Percentiles rank a stretch among this genome's conserved stretches.
Evolutionary conservation across 2,113 vertebrate genomes (phyloP).

Genomic region (Ovis canadensis): DNA sequence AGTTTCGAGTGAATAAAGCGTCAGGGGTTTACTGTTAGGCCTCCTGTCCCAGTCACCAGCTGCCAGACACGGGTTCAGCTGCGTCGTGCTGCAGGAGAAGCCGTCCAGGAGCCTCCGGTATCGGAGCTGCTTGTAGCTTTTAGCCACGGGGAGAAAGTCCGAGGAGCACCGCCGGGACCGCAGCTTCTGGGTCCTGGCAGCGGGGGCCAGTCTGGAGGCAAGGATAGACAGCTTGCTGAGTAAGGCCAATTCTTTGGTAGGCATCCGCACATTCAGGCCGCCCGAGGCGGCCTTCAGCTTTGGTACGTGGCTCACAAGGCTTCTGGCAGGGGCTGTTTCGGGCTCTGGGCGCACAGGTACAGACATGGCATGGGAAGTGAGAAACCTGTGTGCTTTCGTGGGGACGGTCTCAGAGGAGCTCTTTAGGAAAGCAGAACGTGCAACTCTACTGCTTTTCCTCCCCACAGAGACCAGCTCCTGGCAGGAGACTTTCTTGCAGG

Average conservation of each 20-base stretch:
- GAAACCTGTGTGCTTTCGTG: constrained; percentile 51
- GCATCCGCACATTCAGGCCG: constrained; percentile 63
- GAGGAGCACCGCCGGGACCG: constrained; percentile 54
- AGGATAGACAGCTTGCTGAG: constrained; percentile 77
- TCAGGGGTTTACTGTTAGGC: constrained; percentile 72
- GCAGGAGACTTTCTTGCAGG: constrained; percentile 66
- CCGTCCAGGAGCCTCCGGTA: constrained; percentile 76
- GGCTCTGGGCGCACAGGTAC: not conserved
- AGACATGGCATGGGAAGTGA: constrained; percentile 5
- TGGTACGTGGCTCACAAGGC: constrained; percentile 16
- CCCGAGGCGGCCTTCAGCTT: constrained; percentile 65
- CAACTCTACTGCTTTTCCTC: constrained; percentile 44
- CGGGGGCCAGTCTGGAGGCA: constrained; percentile 73
- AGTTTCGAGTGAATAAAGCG: constrained; percentile 75
- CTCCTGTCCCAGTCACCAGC: constrained; percentile 71
- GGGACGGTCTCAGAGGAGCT: constrained; percentile 21
- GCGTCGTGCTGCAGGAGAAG: constrained; percentile 74
- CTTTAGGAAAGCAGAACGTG: constrained; percentile 48
- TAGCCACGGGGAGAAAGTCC: constrained; percentile 69
- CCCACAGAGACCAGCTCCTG: not conserved
- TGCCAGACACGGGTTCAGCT: constrained; percentile 69
- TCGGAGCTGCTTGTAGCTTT: constrained; percentile 63
- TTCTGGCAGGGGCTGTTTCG: constrained; percentile 13
- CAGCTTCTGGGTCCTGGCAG: not conserved
- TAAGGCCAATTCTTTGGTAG: constrained; percentile 80